phyloP scores from a whole-genome alignment of 2,113 vertebrate genomes.

The Pomatorhinus ruficollis region DNA sequence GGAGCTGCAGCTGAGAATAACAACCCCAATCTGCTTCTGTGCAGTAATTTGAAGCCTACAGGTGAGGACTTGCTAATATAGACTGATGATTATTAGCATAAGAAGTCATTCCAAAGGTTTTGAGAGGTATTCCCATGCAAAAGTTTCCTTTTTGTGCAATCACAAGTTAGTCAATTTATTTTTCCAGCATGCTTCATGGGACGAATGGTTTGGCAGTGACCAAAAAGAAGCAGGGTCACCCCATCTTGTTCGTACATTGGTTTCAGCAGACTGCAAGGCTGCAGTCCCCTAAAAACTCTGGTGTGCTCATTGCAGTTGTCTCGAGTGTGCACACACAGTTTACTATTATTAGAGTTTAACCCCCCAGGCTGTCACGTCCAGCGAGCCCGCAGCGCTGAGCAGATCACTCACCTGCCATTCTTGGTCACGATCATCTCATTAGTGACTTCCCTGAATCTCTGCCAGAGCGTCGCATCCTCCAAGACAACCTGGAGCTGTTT shows the following conservation, averaged over 20 bases:
- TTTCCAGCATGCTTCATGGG: neutral
- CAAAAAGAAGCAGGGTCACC: neutral
- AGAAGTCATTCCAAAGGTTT: neutral
- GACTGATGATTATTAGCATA: neutral
- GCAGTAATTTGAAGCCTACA: neutral
- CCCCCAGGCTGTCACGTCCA: neutral
- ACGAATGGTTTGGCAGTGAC: neutral
- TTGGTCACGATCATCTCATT: constrained; percentile 99
- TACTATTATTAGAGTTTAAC: neutral
- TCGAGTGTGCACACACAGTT: neutral
- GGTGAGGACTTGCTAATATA: neutral
- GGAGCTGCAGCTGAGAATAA: neutral
- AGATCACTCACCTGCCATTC: constrained; percentile 88
- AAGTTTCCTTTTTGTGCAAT: neutral
- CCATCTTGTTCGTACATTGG: neutral
- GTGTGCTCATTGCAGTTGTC: neutral
- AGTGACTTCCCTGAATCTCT: constrained; percentile 90
- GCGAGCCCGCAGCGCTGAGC: neutral
- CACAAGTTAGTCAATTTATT: neutral
- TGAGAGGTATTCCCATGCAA: neutral
- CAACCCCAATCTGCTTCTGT: neutral
- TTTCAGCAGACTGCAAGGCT: neutral
- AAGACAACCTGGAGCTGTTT: constrained; percentile 88
- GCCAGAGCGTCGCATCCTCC: constrained; percentile 92
- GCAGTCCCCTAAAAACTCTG: neutral